Evolutionary conservation across 2,888 invertebrate species (phyloP), one percentile per base, ranked within the genome.

Genomic region (Nomada hirtipes): DNA sequence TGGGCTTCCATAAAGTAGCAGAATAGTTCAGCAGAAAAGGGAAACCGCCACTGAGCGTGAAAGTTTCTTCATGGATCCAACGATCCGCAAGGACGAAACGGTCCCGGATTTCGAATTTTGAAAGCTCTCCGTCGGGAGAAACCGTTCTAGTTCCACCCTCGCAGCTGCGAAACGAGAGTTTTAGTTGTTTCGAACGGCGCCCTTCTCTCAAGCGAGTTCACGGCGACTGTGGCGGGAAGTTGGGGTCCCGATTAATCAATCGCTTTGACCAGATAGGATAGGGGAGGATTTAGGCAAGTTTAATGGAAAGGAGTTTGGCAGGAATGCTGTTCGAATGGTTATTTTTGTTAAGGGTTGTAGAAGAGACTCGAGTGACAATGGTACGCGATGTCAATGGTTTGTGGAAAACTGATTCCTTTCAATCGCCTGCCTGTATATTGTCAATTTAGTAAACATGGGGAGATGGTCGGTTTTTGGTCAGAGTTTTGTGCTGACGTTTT

Each of bases 1-100:
- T 20, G 26, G 44, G 69, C 63, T 82, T 81, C 55, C 29, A 64
- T 50, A 59, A 79, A 85, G 82, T 85, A 63, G 75, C 67, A 29
- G 70, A 77, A 82, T 76, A 23, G 36, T 29, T 64, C 29, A 3
- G 44, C 3, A 23, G 23, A 52, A 11, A 75, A 68, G 76, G 72
- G 67, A 60, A 23, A 55, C 59, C 47, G 44, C 20, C 4, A 2
- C n/a, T 29, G 11, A 52, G 50, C 55, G 50, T 47, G 69, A 63
- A 79, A 86, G 72, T 86, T 84, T 73, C 57, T 50, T 53, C 11
- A 29, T 7, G 60, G 36, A 65, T 42, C 26, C 53, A 15, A n/a
- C 67, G 60, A 65, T 57, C 72, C 68, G 71, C 59, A 18, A 67
- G 72, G 53, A 75, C 65, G 60, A 74, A 73, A 76, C 26, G 59